Percentiles rank a stretch among this genome's conserved stretches.
Evolutionary conservation across 2,113 vertebrate genomes (phyloP).

Genomic region (Ptychochromis oligacanthus): DNA sequence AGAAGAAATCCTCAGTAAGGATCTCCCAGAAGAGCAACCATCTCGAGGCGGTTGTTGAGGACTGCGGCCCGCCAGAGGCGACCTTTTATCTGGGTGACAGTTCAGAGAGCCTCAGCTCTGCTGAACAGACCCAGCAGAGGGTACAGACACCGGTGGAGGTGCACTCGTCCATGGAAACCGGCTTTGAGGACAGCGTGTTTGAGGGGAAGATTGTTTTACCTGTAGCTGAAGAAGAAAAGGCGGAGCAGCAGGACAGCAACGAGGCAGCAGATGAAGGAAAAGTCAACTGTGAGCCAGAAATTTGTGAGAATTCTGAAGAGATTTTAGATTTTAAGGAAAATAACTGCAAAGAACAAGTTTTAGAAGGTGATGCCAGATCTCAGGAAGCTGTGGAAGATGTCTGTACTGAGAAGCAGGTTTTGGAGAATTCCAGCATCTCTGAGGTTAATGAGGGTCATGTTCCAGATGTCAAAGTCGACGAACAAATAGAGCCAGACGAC

Average conservation of each 20-base stretch:
- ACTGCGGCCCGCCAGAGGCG: neutral
- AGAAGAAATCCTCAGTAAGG: slow-evolving; percentile 15
- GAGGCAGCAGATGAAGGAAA: neutral
- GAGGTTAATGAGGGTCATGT: neutral
- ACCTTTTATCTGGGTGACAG: slow-evolving; percentile 56
- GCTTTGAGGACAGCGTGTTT: neutral
- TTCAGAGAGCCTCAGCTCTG: neutral
- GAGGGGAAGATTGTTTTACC: neutral
- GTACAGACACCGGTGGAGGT: slow-evolving; percentile 65
- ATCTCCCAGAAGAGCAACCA: slow-evolving; percentile 36
- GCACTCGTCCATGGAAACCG: slow-evolving; percentile 35
- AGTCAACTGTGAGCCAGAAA: neutral
- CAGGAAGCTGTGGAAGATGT: neutral
- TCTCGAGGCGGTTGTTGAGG: slow-evolving; percentile 44
- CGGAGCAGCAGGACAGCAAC: neutral
- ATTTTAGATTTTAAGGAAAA: slow-evolving; percentile 2
- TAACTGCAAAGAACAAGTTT: neutral
- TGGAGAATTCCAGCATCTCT: neutral
- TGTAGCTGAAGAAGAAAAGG: neutral
- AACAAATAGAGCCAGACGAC: neutral
- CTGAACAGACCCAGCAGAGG: neutral
- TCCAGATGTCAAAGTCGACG: neutral
- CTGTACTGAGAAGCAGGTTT: neutral
- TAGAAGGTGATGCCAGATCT: neutral
- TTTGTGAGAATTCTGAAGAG: neutral